A percentile compares a stretch with the other conserved stretches of the same genome.
Conservation (phyloP, 1,140 invertebrate genomes). For the Hetaerina americana region DNA sequence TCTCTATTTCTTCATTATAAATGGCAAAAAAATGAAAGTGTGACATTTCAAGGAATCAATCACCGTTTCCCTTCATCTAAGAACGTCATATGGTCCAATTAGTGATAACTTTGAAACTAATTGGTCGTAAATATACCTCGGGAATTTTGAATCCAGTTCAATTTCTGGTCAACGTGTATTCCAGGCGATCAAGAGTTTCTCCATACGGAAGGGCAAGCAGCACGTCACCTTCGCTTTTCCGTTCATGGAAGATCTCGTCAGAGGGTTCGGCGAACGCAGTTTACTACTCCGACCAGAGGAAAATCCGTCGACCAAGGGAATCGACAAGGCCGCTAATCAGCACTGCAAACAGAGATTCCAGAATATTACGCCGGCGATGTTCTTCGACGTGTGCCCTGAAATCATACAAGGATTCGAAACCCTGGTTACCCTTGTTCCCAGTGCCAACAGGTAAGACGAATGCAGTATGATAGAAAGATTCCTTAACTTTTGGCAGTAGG, state of each 20-base stretch:
- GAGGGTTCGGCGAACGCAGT: conserved; percentile 12
- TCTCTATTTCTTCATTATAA: no score
- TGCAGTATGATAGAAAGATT: no score
- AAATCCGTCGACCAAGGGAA: neutral
- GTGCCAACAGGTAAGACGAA: conserved; percentile 16
- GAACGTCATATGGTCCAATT: no score
- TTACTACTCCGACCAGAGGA: neutral
- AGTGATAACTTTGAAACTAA: no score
- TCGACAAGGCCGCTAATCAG: neutral
- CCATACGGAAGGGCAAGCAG: conserved; percentile 18
- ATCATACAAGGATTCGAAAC: conserved; percentile 20
- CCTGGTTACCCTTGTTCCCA: conserved; percentile 17
- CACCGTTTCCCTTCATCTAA: no score
- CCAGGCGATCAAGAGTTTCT: conserved; percentile 20
- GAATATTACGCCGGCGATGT: conserved; percentile 11
- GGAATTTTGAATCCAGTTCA: no score
- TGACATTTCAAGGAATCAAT: no score
- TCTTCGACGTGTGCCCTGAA: conserved; percentile 19
- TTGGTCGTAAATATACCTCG: no score
- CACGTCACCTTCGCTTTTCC: conserved; percentile 21
- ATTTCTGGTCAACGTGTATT: no score
- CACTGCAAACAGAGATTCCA: conserved; percentile 1
- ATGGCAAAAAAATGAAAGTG: no score
- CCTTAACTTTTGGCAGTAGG: no score
- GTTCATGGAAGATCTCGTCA: conserved; percentile 18